Evolutionary conservation across 2,797 vertebrate genomes (phyloP), one percentile per base, ranked within the genome.

Genomic region (Propithecus deckenii): DNA sequence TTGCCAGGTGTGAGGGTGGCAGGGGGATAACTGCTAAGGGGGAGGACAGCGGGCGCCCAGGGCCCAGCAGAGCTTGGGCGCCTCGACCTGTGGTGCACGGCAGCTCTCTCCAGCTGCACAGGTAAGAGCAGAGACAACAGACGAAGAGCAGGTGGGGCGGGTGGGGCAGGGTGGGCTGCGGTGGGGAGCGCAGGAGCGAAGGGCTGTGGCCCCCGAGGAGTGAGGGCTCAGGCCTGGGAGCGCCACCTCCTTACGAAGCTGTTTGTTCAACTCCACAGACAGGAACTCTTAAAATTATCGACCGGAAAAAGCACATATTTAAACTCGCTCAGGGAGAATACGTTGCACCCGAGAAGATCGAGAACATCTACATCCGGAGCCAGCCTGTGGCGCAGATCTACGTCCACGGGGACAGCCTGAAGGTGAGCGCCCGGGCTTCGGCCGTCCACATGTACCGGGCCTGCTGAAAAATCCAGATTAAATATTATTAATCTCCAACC

Each of bases 311-410:
- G 98, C 99, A 99, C 96, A 99, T 99, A 98, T 99, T 99, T 98
- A 99, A 99, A 98, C 98, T 99, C 97, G 99, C 99, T 84, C 99
- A 99, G 98, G 99, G 99, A 88, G 99, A 99, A 97, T 99, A 99
- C 76, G 99, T 99, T 86, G 99, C 99, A 4, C 99, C 99, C 0
- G 99, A 99, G 99, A 99, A 99, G 99, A 99, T 99, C 2, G 99
- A 99, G 98, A 99, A 99, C 96, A 99, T 99, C 98, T 99, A 99
- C 92, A 99, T 99, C 95, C 99, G 99, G 94, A 99, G 99, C 48
- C 99, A 99, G 87, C 99, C 99, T 7, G 99, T 99, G 92, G 98
- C 99, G 4, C 99, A 99, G 98, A 98, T 99, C 85, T 99, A 99
- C 0, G 99, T 99, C 88, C 99, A 99, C 1, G 99, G 99, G 88